Evolutionary conservation across 2,113 vertebrate species (phyloP), one percentile per base, ranked within the genome.

Genomic region (Numida meleagris): DNA sequence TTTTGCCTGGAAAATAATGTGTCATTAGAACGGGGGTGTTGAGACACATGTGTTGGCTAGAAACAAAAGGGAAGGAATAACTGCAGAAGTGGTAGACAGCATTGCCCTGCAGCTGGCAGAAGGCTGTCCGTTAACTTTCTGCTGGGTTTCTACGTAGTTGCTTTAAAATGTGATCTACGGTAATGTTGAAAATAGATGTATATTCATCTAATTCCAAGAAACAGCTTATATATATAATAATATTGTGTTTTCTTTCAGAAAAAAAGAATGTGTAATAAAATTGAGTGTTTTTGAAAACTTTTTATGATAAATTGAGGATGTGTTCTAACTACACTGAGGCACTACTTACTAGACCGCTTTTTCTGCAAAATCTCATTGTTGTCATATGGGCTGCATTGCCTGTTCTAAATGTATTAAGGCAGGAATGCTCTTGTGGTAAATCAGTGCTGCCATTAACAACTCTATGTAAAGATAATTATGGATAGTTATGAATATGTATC

Each of bases 171-270:
- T 55, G 4, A 6, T 66, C 36, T 58, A 8, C 24, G 68, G 50
- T 84, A 82, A 67, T 46, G 12, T 67, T 34, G 31, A 75, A 55
- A 76, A 75, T 31, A 82, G 16, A 45, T 48, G 17, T 87, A 0
- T 67, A 21, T 82, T 74, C 45, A 11, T 78, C 46, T 79, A 75
- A 48, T 42, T 73, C 33, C 21, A 88, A n/a, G 66, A 82, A 85
- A 29, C 8, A 12, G 24, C 14, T n/a, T n/a, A 13, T 48, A 5
- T 1, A 1, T 82, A 33, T 3, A 0, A 25, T 14, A 80, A 33
- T 21, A 50, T 72, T 9, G 13, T 88, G 17, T 61, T 88, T 77
- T 79, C 51, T 68, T 86, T 67, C 42, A 63, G 58, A 57, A 45
- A 9, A 74, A 67, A 53, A 40, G 0, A 21, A 2, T 62, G 4